Base-by-base conservation (phyloP, 2,113 vertebrate species). In the Cochlearius cochlearius region DNA sequence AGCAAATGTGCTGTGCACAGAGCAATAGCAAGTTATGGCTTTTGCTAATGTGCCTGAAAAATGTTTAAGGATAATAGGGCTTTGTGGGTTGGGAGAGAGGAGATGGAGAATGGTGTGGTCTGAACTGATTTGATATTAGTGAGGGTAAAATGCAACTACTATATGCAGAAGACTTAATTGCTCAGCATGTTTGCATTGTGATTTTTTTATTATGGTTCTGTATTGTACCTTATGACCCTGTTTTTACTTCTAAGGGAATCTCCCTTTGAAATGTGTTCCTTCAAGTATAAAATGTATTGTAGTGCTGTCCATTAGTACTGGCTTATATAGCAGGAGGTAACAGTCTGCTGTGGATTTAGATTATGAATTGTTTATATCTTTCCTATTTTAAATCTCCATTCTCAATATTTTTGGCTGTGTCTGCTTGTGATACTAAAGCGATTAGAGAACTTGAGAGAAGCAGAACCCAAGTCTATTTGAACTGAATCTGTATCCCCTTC, bases 1-100 rank as follows among this genome's bases (percentile, higher is more conserved):
- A 16, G 10, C 0, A 43, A 58, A 15, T 25, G 4, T 59, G 5
- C 8, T 52, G 12, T 9, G 6, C 0, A 1, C 1, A 34, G 18
- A 56, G 17, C 74, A 91, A 27, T 4, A 1, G 9, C 0, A 18
- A 45, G 2, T 25, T 68, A n/a, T 2, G 2, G 9, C 1, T 55
- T 13, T 18, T 86, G 38, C 19, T 83, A 49, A 36, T 7, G 11
- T 8, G 5, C 5, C 59, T 83, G 38, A 32, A 18, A 68, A 64
- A 64, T 32, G 12, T 5, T 21, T 71, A 23, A 63, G 11, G 4
- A 7, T 39, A 22, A 10, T 29, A 74, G 8, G 14, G 11, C 8
- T 55, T 64, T n/a, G n/a, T 39, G 59, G 55, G 3, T 4, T 86
- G 25, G 30, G 27, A 74, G 15, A 55, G 17, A 79, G 7, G 22